Percentiles rank a stretch among this genome's conserved stretches.
phyloP scores from a whole-genome alignment of 2,888 invertebrate genomes.

The Adelognathus sp. region DNA sequence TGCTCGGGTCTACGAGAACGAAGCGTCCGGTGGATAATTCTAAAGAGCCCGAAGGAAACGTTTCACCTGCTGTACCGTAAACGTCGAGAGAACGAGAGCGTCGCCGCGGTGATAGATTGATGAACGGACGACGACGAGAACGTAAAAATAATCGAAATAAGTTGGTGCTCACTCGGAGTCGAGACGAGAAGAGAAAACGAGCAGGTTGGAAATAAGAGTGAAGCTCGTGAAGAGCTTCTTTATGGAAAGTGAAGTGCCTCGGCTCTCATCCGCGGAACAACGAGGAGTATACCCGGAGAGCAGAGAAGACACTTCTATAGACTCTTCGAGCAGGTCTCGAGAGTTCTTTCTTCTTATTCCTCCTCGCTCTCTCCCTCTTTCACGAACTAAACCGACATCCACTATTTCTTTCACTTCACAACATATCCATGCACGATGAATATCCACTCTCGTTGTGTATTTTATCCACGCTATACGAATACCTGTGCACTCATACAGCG shows the following conservation, averaged over 20 bases:
- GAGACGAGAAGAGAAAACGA: slow-evolving; percentile 47
- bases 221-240: slow-evolving; percentile 10
- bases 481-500: not conserved
- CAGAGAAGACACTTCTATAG: slow-evolving; percentile 51
- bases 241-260: slow-evolving; percentile 49
- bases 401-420: slow-evolving; percentile 8
- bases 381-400: not conserved
- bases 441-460: slow-evolving; percentile 5
- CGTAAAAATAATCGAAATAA: slow-evolving; percentile 41
- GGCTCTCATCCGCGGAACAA: slow-evolving; percentile 20
- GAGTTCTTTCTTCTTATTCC: slow-evolving; percentile 46
- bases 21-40: not conserved
- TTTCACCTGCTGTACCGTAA: not conserved
- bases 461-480: not conserved
- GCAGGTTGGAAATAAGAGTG: slow-evolving; percentile 45
- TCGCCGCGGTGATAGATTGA: slow-evolving; percentile 42
- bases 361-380: not conserved
- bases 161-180: slow-evolving; percentile 29
- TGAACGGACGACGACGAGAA: slow-evolving; percentile 34
- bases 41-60: not conserved
- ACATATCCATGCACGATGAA: slow-evolving; percentile 11
- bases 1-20: not conserved
- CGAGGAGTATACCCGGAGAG: no score
- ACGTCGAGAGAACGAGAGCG: slow-evolving; percentile 15
- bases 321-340: slow-evolving; percentile 36